Percentiles rank a stretch among this genome's conserved stretches.
Conservation (phyloP, 1,140 invertebrate genomes). For the Zaprionus ghesquierei region DNA sequence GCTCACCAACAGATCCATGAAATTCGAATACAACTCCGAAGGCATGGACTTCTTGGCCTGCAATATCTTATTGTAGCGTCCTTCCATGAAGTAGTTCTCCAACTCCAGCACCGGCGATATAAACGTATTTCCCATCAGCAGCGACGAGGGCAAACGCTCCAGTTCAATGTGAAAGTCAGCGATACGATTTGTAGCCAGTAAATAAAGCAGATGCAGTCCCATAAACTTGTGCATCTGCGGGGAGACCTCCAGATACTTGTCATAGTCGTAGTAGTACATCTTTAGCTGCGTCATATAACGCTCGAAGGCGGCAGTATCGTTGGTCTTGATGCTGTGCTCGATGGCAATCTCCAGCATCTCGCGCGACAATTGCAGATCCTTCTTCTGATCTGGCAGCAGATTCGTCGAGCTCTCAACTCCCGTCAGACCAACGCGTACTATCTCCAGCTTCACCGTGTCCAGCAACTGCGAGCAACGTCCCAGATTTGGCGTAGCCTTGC, state of each 20-base stretch:
- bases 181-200: constrained; percentile 97
- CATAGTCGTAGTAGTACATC: constrained; percentile 98
- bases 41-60: constrained; percentile 92
- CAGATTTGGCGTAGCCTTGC: constrained; percentile 49
- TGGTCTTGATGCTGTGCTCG: constrained; percentile 95
- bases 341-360: constrained; percentile 98
- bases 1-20: constrained; percentile 97
- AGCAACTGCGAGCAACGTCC: constrained; percentile 36
- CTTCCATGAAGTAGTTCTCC: constrained; percentile 99
- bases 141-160: constrained; percentile 94
- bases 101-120: constrained; percentile 96
- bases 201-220: constrained; percentile 96
- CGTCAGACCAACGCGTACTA: constrained; percentile 35
- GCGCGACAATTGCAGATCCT: constrained; percentile 83
- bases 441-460: constrained; percentile 52
- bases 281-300: constrained; percentile 98
- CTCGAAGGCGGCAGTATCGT: constrained; percentile 97
- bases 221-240: constrained; percentile 97
- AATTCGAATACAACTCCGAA: constrained; percentile 96
- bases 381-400: constrained; percentile 6
- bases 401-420: neutral
- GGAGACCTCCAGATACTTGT: constrained; percentile 92
- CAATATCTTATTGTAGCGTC: constrained; percentile 96
- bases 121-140: constrained; percentile 95
- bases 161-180: constrained; percentile 99